These are phyloP conservation scores for Orchestes rusci DNA, from an alignment of 2,888 invertebrate species.

Conservation along the genomic window DNA sequence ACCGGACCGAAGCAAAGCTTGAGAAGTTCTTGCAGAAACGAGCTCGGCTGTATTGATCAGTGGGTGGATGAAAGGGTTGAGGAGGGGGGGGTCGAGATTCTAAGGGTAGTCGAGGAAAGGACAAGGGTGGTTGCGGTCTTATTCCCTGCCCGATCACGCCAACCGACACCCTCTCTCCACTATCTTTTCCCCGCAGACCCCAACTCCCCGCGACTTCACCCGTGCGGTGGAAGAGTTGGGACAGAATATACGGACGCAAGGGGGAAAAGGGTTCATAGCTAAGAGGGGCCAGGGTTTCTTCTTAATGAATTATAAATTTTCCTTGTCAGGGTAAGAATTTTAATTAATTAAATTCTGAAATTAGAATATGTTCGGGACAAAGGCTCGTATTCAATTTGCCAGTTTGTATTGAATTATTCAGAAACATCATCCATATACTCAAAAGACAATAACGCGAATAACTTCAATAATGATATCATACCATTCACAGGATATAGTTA, in stretches of 20 bases:
- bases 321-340: constrained; percentile 22
- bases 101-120: constrained; percentile 44
- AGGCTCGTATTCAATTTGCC: no score
- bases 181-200: constrained; percentile 18
- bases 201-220: constrained; percentile 30
- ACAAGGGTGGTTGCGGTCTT: constrained; percentile 45
- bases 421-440: no score
- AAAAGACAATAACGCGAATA: no score
- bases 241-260: constrained; percentile 1
- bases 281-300: constrained; percentile 17
- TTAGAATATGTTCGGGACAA: constrained; percentile 10
- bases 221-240: constrained; percentile 27
- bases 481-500: no score
- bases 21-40: constrained; percentile 47
- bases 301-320: constrained; percentile 26
- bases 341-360: constrained; percentile 24
- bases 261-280: constrained; percentile 15
- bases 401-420: no score
- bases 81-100: constrained; percentile 31
- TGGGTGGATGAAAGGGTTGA: constrained; percentile 35
- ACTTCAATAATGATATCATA: no score
- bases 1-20: constrained; percentile 46
- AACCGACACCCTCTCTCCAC: constrained; percentile 36
- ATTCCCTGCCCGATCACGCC: constrained; percentile 40
- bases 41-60: constrained; percentile 47